Conservation (phyloP, 1,140 invertebrate genomes). For the Drosophila pallidifrons region DNA sequence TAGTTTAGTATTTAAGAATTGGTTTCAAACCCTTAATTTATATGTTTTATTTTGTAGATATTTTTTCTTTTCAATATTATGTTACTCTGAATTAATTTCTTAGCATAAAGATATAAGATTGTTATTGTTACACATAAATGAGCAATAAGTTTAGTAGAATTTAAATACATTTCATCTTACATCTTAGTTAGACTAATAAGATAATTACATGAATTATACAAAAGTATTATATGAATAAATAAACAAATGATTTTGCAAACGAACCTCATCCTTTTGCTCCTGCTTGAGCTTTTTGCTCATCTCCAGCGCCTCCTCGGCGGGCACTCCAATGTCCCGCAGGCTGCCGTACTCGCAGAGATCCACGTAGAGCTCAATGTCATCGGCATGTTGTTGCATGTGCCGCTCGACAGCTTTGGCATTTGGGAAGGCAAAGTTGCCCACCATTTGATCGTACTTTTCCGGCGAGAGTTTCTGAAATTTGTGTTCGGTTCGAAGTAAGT, state of each 20-base stretch:
- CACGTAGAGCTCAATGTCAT: constrained; percentile 82
- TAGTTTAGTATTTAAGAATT: no score
- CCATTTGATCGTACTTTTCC: constrained; percentile 81
- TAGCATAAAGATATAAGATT: no score
- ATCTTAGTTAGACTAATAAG: no score
- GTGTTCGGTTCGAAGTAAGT: constrained; percentile 79
- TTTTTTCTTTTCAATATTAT: no score
- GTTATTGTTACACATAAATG: no score
- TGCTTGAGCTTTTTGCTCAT: constrained; percentile 87
- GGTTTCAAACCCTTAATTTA: no score
- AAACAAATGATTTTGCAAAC: background rate
- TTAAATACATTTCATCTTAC: no score
- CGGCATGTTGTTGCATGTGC: constrained; percentile 77
- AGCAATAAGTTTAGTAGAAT: no score
- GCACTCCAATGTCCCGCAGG: constrained; percentile 86
- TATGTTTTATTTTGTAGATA: no score
- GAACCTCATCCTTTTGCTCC: constrained; percentile 87
- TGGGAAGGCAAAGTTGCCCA: constrained; percentile 67
- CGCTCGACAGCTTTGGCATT: constrained; percentile 63
- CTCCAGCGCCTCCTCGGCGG: constrained; percentile 87
- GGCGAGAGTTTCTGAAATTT: constrained; percentile 84
- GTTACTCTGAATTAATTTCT: no score
- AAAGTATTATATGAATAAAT: background rate
- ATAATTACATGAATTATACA: no score
- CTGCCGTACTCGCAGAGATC: constrained; percentile 82